Evolutionary conservation across 2,797 vertebrate genomes (phyloP).

Genomic region (Rousettus madagascariensis): DNA sequence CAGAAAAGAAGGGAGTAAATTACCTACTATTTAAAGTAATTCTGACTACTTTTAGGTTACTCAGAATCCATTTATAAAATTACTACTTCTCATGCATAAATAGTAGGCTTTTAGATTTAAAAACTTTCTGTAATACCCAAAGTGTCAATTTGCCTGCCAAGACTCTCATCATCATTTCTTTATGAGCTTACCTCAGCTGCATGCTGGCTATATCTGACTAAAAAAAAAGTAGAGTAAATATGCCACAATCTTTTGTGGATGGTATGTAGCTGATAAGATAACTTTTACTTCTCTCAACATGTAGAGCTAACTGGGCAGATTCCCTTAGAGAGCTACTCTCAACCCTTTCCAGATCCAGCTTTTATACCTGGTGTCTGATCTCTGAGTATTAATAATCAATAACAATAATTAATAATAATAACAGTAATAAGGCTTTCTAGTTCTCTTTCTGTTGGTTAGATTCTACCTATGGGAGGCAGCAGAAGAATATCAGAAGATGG

Average conservation of each 20-base stretch:
- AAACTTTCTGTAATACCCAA: conserved; percentile 4
- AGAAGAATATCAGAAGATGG: background rate
- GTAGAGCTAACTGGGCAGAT: background rate
- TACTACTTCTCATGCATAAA: conserved; percentile 25
- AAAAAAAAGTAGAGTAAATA: background rate
- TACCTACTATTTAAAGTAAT: conserved; percentile 45
- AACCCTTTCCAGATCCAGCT: background rate
- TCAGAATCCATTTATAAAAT: conserved; percentile 71
- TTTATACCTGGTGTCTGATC: background rate
- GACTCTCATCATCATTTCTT: background rate
- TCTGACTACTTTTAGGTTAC: conserved; percentile 42
- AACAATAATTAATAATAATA: background rate
- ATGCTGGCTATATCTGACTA: background rate
- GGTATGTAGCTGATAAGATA: background rate
- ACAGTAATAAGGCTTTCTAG: background rate
- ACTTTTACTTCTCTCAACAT: background rate
- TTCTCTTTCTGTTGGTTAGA: background rate
- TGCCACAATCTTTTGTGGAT: background rate
- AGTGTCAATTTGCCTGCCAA: background rate
- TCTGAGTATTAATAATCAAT: background rate
- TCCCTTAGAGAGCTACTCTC: background rate
- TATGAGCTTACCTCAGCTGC: background rate
- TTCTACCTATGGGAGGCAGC: background rate
- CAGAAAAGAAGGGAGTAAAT: conserved; percentile 47
- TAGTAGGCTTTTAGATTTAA: conserved; percentile 48